Percentiles rank a stretch among this genome's conserved stretches.
phyloP scores from a whole-genome alignment of 35 echinoderm and acorn worm genomes.

The Eucidaris tribuloides region DNA sequence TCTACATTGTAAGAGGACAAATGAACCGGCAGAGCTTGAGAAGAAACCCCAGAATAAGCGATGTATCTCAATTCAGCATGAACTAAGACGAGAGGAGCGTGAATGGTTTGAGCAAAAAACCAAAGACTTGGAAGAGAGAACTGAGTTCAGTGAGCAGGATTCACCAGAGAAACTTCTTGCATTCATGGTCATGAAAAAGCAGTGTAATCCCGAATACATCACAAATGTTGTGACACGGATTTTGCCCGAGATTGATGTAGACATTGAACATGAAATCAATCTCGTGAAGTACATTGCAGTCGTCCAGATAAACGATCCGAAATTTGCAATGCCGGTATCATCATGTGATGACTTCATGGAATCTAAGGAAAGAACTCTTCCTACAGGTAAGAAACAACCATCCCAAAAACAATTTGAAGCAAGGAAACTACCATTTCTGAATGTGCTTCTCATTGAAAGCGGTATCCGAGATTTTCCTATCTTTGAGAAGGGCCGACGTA shows the following conservation, averaged over 20 bases:
- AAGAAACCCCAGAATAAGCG: not conserved
- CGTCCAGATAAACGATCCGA: slow-evolving; percentile 25
- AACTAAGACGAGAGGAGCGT: slow-evolving; percentile 20
- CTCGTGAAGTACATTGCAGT: slow-evolving; percentile 49
- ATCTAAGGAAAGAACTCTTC: not conserved
- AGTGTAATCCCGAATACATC: slow-evolving; percentile 52
- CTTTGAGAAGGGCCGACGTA: slow-evolving; percentile 20
- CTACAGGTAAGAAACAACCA: not conserved
- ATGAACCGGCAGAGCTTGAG: not conserved
- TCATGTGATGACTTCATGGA: slow-evolving; percentile 57
- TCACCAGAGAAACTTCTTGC: slow-evolving; percentile 48
- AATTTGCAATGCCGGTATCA: slow-evolving; percentile 53
- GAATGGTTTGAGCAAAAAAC: slow-evolving; percentile 52
- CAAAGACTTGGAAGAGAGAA: slow-evolving; percentile 38
- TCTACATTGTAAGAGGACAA: slow-evolving; percentile 36
- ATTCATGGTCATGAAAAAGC: slow-evolving; percentile 76
- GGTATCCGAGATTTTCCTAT: not conserved
- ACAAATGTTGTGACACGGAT: slow-evolving; percentile 28
- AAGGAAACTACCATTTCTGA: not conserved
- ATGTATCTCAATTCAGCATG: slow-evolving; percentile 21
- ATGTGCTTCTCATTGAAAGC: slow-evolving; percentile 38
- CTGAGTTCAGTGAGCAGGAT: not conserved
- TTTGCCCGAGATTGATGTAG: not conserved
- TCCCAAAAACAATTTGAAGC: slow-evolving; percentile 32
- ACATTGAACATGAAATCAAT: not conserved